Conservation (phyloP, 2,888 invertebrate genomes). For the Cordilura impudica region DNA sequence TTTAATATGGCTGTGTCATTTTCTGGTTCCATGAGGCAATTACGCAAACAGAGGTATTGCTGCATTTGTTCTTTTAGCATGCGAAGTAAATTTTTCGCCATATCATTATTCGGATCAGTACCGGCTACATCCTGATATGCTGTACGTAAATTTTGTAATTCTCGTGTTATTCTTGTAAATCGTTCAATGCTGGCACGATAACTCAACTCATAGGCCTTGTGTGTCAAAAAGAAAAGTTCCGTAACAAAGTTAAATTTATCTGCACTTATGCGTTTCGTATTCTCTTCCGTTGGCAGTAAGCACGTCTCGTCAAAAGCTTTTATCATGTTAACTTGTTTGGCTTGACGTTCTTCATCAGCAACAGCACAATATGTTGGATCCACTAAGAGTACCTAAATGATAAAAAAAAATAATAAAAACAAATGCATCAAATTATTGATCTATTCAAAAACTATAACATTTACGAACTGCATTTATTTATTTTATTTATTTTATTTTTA, state of each 20-base stretch:
- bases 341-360: constrained; percentile 81
- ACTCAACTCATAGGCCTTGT: constrained; percentile 89
- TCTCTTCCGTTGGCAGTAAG: constrained; percentile 84
- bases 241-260: constrained; percentile 89
- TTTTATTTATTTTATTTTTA: too few species aligned
- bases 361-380: constrained; percentile 93
- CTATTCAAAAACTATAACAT: too few species aligned
- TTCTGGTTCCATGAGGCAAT: constrained; percentile 87
- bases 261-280: constrained; percentile 80
- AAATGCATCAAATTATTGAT: too few species aligned
- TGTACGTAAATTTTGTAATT: constrained; percentile 86
- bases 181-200: constrained; percentile 84
- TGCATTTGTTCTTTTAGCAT: constrained; percentile 84
- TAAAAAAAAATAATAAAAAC: too few species aligned
- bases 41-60: constrained; percentile 84
- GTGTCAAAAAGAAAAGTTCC: constrained; percentile 94
- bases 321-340: constrained; percentile 84
- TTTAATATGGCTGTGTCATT: constrained; percentile 85
- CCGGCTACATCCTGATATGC: constrained; percentile 84
- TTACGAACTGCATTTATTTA: too few species aligned
- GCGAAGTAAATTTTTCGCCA: constrained; percentile 82
- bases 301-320: constrained; percentile 88
- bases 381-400: constrained; percentile 81
- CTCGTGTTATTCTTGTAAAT: constrained; percentile 83
- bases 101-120: constrained; percentile 80